Percentiles rank a stretch among this genome's conserved stretches.
These are phyloP conservation scores for Lepus oiostolus DNA, from an alignment of 2,797 vertebrate species.

Conservation along the genomic window DNA sequence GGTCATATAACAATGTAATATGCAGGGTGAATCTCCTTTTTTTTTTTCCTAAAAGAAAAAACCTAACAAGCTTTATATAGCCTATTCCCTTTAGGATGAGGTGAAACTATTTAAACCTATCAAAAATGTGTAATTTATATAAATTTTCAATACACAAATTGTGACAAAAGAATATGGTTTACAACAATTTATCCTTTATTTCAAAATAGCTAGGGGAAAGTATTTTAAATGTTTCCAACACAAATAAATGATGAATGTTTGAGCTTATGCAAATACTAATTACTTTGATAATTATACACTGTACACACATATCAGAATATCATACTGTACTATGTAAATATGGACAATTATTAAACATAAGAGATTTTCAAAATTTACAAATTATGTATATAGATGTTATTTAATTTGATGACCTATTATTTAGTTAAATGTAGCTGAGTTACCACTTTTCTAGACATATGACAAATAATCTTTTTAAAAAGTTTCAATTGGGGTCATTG, in stretches of 20 bases:
- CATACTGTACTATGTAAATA: too few relatives aligned
- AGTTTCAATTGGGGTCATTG: not conserved
- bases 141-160: not conserved
- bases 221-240: too few relatives aligned
- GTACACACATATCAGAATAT: too few relatives aligned
- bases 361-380: constrained; percentile 26
- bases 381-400: constrained; percentile 2
- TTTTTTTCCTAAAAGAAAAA: constrained; percentile 12
- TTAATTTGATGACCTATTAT: constrained; percentile 22
- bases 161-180: too few relatives aligned
- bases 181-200: too few relatives aligned
- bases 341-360: not conserved
- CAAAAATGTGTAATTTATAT: not conserved
- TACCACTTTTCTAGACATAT: constrained; percentile 11
- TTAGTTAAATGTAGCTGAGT: constrained; percentile 49
- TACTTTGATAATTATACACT: too few relatives aligned
- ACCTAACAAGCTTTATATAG: not conserved
- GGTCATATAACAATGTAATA: not conserved
- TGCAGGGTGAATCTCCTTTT: not conserved
- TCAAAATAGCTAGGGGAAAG: too few relatives aligned
- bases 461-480: constrained; percentile 30
- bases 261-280: too few relatives aligned
- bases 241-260: too few relatives aligned
- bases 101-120: constrained; percentile 15
- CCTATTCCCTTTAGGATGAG: not conserved